phyloP scores from a whole-genome alignment of 2,797 vertebrate species.

The Brachyalestes nurse region DNA sequence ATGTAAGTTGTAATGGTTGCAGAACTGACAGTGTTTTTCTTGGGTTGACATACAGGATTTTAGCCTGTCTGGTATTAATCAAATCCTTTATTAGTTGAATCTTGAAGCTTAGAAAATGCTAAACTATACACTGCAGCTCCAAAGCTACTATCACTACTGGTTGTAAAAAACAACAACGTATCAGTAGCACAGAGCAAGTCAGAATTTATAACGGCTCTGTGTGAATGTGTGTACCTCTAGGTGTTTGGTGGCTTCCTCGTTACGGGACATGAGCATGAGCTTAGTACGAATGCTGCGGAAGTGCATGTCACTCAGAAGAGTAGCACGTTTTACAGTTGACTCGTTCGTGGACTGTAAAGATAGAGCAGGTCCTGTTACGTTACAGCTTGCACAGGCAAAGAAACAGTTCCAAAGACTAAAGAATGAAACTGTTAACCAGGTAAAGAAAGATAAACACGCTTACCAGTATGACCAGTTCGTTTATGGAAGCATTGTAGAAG shows the following conservation, averaged over 20 bases:
- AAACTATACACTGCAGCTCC: background rate
- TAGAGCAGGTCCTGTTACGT: background rate
- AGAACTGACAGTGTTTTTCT: background rate
- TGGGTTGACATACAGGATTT: no score
- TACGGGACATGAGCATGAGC: constrained; percentile 89
- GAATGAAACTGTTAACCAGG: background rate
- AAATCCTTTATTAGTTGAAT: no score
- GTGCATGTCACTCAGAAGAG: constrained; percentile 91
- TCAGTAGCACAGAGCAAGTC: background rate
- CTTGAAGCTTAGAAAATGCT: no score
- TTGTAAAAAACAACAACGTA: background rate
- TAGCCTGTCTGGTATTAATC: no score
- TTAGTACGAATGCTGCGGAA: constrained; percentile 93
- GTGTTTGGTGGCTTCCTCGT: constrained; percentile 92
- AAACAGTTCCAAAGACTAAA: background rate
- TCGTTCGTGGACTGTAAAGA: constrained; percentile 85
- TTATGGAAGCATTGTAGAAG: constrained; percentile 83
- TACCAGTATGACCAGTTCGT: constrained; percentile 89
- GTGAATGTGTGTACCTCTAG: constrained; percentile 79
- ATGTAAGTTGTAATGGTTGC: background rate
- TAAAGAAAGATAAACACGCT: constrained; percentile 55
- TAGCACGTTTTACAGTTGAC: constrained; percentile 86
- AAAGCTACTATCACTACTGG: background rate
- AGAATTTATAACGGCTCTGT: background rate
- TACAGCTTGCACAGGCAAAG: background rate